Percentiles rank a stretch among this genome's conserved stretches.
phyloP scores from a whole-genome alignment of 2,113 vertebrate genomes.

The Larimichthys polyactis region DNA sequence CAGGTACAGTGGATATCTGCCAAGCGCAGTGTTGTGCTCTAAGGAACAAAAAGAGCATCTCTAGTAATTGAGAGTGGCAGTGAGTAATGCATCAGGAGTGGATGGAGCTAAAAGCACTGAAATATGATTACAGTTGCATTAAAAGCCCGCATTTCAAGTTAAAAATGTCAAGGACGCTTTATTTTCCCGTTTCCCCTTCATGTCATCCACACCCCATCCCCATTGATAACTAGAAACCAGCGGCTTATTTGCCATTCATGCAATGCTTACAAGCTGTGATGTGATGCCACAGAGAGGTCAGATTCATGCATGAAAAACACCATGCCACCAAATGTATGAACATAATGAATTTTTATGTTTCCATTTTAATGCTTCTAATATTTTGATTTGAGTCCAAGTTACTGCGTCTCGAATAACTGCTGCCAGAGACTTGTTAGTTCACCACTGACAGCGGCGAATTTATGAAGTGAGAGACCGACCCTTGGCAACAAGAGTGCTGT shows the following conservation, averaged over 20 bases:
- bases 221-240: conserved; percentile 29
- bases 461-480: conserved; percentile 61
- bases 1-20: conserved; percentile 16
- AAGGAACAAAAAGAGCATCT: conserved; percentile 12
- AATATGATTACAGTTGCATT: conserved; percentile 51
- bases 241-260: conserved; percentile 20
- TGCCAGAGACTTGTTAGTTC: conserved; percentile 21
- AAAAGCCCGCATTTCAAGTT: conserved; percentile 26
- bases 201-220: not conserved
- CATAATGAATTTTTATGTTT: conserved; percentile 7
- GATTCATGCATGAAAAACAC: not conserved
- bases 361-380: conserved; percentile 15
- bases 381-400: conserved; percentile 37
- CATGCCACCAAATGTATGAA: conserved; percentile 1
- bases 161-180: conserved; percentile 28
- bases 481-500: conserved; percentile 36
- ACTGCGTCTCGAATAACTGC: conserved; percentile 24
- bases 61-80: conserved; percentile 22
- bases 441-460: conserved; percentile 52
- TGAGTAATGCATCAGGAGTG: not conserved
- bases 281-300: conserved; percentile 9
- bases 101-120: conserved; percentile 28
- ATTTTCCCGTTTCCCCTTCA: conserved; percentile 9
- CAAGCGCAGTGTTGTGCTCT: conserved; percentile 17
- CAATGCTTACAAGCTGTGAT: not conserved